These are phyloP conservation scores for Pelosia muscerda DNA, from an alignment of 2,888 invertebrate species.

Conservation along the genomic window DNA sequence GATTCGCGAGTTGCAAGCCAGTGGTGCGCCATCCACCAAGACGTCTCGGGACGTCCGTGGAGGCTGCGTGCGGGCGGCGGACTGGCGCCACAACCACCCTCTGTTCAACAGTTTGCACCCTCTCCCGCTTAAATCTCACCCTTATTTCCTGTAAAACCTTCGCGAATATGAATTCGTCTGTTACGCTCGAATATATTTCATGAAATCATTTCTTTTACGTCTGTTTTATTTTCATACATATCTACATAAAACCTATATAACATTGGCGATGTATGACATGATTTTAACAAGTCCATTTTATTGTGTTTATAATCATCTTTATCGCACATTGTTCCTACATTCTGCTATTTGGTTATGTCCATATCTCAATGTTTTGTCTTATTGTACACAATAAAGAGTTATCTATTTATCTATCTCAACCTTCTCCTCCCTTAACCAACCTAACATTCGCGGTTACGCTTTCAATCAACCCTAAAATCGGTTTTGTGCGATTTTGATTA, in stretches of 20 bases:
- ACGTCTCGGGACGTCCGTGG: slow-evolving; percentile 58
- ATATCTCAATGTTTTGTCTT: too few relatives aligned
- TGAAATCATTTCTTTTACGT: slow-evolving; percentile 18
- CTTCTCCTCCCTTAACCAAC: too few relatives aligned
- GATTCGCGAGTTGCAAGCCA: slow-evolving; percentile 52
- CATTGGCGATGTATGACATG: background rate
- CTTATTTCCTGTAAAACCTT: slow-evolving; percentile 57
- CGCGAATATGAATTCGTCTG: slow-evolving; percentile 35
- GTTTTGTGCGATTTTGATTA: too few relatives aligned
- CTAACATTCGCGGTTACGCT: too few relatives aligned
- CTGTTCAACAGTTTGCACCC: slow-evolving; percentile 85
- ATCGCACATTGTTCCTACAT: too few relatives aligned
- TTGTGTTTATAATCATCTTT: background rate
- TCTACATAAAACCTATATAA: slow-evolving; percentile 15
- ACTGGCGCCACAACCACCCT: slow-evolving; percentile 80
- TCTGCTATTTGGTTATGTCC: too few relatives aligned
- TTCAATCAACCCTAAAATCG: too few relatives aligned
- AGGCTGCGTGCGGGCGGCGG: slow-evolving; percentile 70
- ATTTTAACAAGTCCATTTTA: too few relatives aligned
- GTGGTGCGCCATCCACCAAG: slow-evolving; percentile 34
- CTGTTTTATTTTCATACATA: slow-evolving; percentile 1
- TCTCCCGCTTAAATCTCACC: slow-evolving; percentile 67
- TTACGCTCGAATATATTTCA: slow-evolving; percentile 38
- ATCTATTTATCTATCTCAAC: too few relatives aligned
- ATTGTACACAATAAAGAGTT: too few relatives aligned